A percentile compares a stretch with the other conserved stretches of the same genome.
phyloP scores from a whole-genome alignment of 2,113 vertebrate genomes.

The Anhinga anhinga region DNA sequence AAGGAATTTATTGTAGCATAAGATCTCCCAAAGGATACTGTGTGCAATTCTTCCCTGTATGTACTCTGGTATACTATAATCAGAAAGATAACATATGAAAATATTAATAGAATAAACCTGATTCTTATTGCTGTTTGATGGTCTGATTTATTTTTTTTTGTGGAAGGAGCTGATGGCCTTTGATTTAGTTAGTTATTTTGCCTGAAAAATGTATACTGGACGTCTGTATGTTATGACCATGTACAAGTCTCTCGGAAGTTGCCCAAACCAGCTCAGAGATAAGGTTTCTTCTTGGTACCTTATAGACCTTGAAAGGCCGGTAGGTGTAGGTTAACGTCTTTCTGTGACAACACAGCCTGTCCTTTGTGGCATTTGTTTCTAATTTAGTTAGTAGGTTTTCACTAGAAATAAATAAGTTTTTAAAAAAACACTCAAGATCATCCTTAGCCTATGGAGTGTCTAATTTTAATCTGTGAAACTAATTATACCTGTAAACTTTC shows the following conservation, averaged over 20 bases:
- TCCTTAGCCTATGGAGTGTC: not conserved
- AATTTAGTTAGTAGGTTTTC: not conserved
- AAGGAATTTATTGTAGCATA: not conserved
- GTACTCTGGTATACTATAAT: not conserved
- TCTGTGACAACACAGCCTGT: not conserved
- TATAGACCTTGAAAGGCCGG: not conserved
- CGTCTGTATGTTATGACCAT: accelerated
- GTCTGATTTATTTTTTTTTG: not conserved
- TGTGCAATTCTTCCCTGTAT: not conserved
- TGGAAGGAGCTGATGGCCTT: not conserved
- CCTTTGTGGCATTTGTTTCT: not conserved
- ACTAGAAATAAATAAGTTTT: not conserved
- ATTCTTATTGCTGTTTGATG: not conserved
- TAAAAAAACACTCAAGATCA: not conserved
- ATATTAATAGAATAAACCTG: not conserved
- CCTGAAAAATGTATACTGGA: not conserved
- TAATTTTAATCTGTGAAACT: not conserved
- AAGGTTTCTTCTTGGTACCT: not conserved
- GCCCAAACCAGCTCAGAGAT: not conserved
- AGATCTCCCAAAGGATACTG: not conserved
- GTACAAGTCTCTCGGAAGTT: not conserved
- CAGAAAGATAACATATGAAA: not conserved
- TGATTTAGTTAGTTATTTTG: not conserved
- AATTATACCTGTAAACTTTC: not conserved
- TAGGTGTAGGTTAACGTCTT: not conserved